phyloP scores from a whole-genome alignment of 2,113 vertebrate species.

The Ceyx melanurus region DNA sequence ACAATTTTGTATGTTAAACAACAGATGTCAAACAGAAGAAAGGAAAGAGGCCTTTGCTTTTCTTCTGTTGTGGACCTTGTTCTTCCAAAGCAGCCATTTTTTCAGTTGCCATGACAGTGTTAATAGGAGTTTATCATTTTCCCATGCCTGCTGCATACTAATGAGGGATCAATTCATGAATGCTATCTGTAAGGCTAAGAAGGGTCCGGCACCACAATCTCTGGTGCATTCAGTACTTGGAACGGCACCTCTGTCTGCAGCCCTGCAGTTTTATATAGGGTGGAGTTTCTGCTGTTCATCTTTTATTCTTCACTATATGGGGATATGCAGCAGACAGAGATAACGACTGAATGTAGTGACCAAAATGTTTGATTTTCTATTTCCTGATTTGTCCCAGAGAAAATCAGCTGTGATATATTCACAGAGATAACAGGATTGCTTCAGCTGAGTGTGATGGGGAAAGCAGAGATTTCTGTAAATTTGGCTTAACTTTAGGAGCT shows the following conservation, averaged over 20 bases:
- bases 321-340: neutral
- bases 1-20: slow-evolving; percentile 87
- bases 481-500: neutral
- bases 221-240: neutral
- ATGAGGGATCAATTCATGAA: slow-evolving; percentile 73
- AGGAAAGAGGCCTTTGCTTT: slow-evolving; percentile 78
- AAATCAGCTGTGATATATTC: slow-evolving; percentile 1
- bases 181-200: slow-evolving; percentile 72
- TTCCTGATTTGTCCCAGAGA: neutral
- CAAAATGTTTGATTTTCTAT: neutral
- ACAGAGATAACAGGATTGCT: neutral
- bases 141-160: slow-evolving; percentile 80
- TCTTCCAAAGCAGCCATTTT: slow-evolving; percentile 85
- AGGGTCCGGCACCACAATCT: slow-evolving; percentile 13
- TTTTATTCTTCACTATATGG: rapidly evolving
- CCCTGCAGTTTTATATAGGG: neutral
- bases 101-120: slow-evolving; percentile 90
- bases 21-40: slow-evolving; percentile 92
- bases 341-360: neutral
- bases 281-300: neutral
- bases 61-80: slow-evolving; percentile 82
- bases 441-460: neutral
- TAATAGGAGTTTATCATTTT: slow-evolving; percentile 88
- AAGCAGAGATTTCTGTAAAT: neutral
- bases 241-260: neutral